A percentile compares a stretch with the other conserved stretches of the same genome.
phyloP scores from a whole-genome alignment of 1,140 invertebrate genomes.

The Drosophila lini region DNA sequence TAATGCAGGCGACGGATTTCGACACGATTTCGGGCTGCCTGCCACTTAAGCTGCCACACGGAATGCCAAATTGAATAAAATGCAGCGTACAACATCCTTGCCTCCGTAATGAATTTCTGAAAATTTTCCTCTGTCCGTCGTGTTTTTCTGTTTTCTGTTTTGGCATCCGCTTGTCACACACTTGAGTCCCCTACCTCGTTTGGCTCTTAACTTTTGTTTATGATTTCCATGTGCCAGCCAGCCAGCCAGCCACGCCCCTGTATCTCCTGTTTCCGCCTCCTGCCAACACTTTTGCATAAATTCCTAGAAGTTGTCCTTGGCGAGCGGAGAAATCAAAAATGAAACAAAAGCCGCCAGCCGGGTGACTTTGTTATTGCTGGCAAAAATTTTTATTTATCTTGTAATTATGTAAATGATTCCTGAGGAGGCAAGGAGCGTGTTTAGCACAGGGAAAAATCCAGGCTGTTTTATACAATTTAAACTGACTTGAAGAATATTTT shows the following conservation, averaged over 20 bases:
- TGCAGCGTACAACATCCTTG: slow-evolving; percentile 14
- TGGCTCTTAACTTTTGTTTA: slow-evolving; percentile 49
- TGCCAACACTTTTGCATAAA: slow-evolving; percentile 56
- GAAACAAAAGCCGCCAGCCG: slow-evolving; percentile 49
- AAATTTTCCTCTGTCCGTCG: slow-evolving; percentile 43
- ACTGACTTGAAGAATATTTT: not conserved
- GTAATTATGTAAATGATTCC: slow-evolving; percentile 74
- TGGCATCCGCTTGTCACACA: slow-evolving; percentile 75
- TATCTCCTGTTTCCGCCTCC: slow-evolving; percentile 18
- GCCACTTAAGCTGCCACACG: slow-evolving; percentile 65
- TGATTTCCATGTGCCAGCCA: slow-evolving; percentile 63
- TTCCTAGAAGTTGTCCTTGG: slow-evolving; percentile 45
- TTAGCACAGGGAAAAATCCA: not conserved
- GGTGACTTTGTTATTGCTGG: slow-evolving; percentile 63
- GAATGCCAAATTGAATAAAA: slow-evolving; percentile 54
- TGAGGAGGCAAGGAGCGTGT: not conserved
- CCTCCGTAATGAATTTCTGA: slow-evolving; percentile 70
- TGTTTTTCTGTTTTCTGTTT: slow-evolving; percentile 70
- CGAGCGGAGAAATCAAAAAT: slow-evolving; percentile 72
- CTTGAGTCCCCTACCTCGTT: not conserved
- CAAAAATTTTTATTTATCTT: slow-evolving; percentile 77
- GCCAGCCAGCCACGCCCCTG: slow-evolving; percentile 52
- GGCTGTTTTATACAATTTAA: not conserved
- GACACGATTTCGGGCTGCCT: slow-evolving; percentile 31
- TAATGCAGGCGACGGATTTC: slow-evolving; percentile 66